Conservation (phyloP, 1,140 invertebrate genomes). For the Sycobia sp. region DNA sequence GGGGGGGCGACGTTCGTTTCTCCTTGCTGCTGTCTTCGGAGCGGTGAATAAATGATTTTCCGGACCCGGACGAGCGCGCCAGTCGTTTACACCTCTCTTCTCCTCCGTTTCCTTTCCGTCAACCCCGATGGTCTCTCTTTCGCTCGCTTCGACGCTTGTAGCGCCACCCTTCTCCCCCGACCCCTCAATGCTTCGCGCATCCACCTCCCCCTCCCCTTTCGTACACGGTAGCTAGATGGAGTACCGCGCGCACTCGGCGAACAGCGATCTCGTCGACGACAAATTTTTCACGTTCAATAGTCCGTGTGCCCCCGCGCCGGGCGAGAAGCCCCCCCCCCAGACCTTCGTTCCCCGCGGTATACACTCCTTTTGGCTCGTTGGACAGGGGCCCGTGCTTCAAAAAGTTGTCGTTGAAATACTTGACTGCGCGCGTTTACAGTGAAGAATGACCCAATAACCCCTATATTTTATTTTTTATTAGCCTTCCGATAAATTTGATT, state of each 20-base stretch:
- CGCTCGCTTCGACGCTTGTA: too few relatives aligned
- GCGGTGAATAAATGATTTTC: constrained; percentile 23
- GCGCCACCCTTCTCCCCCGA: too few relatives aligned
- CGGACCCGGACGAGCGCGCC: neutral
- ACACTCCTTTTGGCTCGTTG: neutral
- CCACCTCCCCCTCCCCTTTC: too few relatives aligned
- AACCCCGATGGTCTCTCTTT: too few relatives aligned
- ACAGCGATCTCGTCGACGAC: neutral
- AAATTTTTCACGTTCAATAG: constrained; percentile 29
- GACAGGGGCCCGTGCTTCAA: neutral
- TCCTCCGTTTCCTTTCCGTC: neutral
- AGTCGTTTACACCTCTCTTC: neutral
- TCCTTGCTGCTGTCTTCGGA: neutral
- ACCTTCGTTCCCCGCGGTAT: too few relatives aligned
- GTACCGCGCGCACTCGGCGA: neutral
- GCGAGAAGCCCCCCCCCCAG: too few relatives aligned
- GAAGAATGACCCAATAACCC: constrained; percentile 2
- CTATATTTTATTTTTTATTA: too few relatives aligned
- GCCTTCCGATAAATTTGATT: too few relatives aligned
- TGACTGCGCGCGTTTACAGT: neutral
- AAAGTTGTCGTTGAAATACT: constrained; percentile 5
- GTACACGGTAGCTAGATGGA: too few relatives aligned
- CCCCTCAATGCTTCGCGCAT: too few relatives aligned
- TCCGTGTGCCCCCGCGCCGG: too few relatives aligned
- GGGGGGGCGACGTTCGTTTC: constrained; percentile 1